Evolutionary conservation across 1,140 invertebrate genomes (phyloP), one percentile per base, ranked within the genome.

Genomic region (Rhizoglyphus robini): DNA sequence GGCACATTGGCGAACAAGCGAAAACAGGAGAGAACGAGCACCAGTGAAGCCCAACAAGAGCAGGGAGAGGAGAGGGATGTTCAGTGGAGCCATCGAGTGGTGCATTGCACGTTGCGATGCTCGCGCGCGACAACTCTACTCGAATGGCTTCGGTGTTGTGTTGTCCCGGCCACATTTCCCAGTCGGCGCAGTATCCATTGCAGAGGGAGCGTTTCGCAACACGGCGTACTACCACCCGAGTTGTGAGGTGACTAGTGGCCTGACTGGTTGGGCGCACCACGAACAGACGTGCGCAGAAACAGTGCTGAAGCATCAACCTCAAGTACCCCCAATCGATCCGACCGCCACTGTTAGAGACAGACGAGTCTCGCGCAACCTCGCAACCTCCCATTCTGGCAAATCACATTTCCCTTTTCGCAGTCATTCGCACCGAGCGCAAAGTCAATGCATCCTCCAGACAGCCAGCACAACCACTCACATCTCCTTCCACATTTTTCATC

Each of bases 381-480:
- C 18, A 18, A 18, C 18, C 36, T 41, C 8, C 8, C 51, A 54
- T 54, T 54, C 51, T 54, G 23, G 51, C 51, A 23, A 54, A 54
- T 54, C 51, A 54, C 51, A 54, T 54, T 54, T 54, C 8, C 51
- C 51, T 8, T 54, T 54, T 54, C 51, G 20, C 51, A 54, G 8
- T 54, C 51, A 54, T 54, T 54, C 51, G 51, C 51, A 32, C 51
- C 15, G 15, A 46, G 15, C 23, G 41, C 41, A 46, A 15, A 46
- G 41, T 46, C 41, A 46, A 46, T 46, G 41, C 41, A 46, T n/a
- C n/a, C 41, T 46, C 41, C 41, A 46, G 15, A 27, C 31, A 25
- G 8, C 8, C 51, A 54, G 8, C 51, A 54, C 8, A 8, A 20
- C 51, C 51, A 20, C 51, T 23, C 8, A 54, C 51, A 54, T 32